These are phyloP conservation scores for Ditula angustiorana DNA, from an alignment of 2,888 invertebrate genomes.

Conservation along the genomic window DNA sequence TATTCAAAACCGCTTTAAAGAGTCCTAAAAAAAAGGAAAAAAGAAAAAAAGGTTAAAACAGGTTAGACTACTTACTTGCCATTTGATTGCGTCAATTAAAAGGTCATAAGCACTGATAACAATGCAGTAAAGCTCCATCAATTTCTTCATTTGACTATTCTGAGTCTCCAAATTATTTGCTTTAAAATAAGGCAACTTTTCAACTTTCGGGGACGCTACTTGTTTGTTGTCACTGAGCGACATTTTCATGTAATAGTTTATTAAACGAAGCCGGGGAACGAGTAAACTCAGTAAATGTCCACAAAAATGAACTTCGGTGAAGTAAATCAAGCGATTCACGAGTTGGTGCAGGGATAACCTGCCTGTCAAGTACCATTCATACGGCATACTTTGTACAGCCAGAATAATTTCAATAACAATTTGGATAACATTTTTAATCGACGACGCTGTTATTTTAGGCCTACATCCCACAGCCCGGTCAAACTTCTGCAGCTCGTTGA, in stretches of 20 bases:
- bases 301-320: conserved; percentile 59
- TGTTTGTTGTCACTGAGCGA: conserved; percentile 49
- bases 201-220: conserved; percentile 45
- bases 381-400: conserved; percentile 29
- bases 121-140: conserved; percentile 65
- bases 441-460: conserved; percentile 52
- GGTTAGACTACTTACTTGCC: conserved; percentile 60
- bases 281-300: conserved; percentile 64
- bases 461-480: conserved; percentile 58
- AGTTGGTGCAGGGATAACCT: conserved; percentile 39
- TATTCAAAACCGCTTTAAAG: too few species aligned
- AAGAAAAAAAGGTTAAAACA: too few species aligned
- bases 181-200: conserved; percentile 50
- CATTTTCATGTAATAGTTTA: conserved; percentile 61
- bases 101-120: conserved; percentile 60
- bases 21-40: too few species aligned
- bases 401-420: conserved; percentile 47
- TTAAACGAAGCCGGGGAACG: conserved; percentile 57
- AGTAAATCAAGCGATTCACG: conserved; percentile 49
- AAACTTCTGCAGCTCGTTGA: conserved; percentile 56
- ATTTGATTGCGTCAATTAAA: conserved; percentile 66
- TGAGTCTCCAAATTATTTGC: conserved; percentile 43
- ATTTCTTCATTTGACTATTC: conserved; percentile 56
- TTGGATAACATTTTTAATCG: conserved; percentile 52
- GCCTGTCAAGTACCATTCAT: conserved; percentile 28